Evolutionary conservation across 2,113 vertebrate genomes (phyloP), one percentile per base, ranked within the genome.

Genomic region (Centropus unirufus): DNA sequence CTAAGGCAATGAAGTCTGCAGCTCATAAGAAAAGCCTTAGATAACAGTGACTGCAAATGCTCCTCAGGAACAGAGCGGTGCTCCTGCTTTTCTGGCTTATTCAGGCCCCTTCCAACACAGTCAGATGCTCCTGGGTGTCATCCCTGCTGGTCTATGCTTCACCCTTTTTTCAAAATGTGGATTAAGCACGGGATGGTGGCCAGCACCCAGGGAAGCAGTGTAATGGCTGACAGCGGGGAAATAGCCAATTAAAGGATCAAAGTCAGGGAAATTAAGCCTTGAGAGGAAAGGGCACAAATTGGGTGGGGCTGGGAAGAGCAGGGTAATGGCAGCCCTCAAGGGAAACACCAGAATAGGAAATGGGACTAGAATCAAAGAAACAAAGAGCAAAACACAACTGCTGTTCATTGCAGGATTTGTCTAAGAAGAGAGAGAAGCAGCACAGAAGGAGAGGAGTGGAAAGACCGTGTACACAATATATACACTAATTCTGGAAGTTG

Each of bases 221-320:
- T 62, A 59, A 88, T 73, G 75, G 87, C 75, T 70, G 64, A 77
- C 46, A 95, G 78, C 1, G 39, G 90, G 90, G 94, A 96, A 96
- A 85, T 52, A 70, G 92, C 91, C 77, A 94, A 94, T 96, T 96
- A 96, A 84, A 78, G 40, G 90, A 95, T 96, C 92, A 95, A 96
- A 97, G 95, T 83, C 69, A 67, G 69, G 87, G 90, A 95, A 96
- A 96, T 94, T 49, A 89, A 92, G 46, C 61, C 81, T 83, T 54
- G 82, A 64, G 64, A 96, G 80, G 82, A 93, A 96, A 95, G 17
- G 68, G 27, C 21, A 51, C 57, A 63, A 74, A 36, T 6, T 47
- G 75, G 92, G 95, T 90, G 92, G 76, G 34, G 76, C 22, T 92
- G 87, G 93, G 75, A 94, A 83, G 58, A 82, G 42, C 36, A 17